Conservation (phyloP, 1,140 invertebrate species). For the Apocrypta bakeri region DNA sequence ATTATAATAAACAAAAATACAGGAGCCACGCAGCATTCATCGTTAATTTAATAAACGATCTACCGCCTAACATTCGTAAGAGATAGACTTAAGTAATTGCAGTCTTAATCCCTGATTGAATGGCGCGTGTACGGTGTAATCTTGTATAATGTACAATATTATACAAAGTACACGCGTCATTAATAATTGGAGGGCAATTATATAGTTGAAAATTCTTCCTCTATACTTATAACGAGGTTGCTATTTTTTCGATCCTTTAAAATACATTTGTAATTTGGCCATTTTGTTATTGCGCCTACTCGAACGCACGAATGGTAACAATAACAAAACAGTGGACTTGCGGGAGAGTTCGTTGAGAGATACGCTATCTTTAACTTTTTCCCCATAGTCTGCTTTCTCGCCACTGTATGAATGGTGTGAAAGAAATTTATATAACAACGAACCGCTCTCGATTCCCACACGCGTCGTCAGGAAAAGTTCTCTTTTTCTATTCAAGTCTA, state of each 20-base stretch:
- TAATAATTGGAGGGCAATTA: not conserved
- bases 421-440: conserved; percentile 52
- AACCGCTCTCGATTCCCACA: conserved; percentile 36
- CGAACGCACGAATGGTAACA: too few relatives aligned
- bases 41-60: not conserved
- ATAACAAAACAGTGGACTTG: not conserved
- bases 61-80: not conserved
- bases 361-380: conserved; percentile 31
- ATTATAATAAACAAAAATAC: not conserved
- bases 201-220: too few relatives aligned
- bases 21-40: not conserved
- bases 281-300: not conserved
- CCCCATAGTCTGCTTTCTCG: conserved; percentile 30
- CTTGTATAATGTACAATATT: too few relatives aligned
- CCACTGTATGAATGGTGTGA: conserved; percentile 45
- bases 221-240: not conserved
- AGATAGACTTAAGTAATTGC: too few relatives aligned
- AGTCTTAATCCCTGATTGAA: too few relatives aligned
- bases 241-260: not conserved
- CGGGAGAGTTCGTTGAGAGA: conserved; percentile 28
- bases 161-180: not conserved
- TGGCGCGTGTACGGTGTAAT: too few relatives aligned
- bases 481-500: conserved; percentile 4
- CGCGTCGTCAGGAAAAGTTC: conserved; percentile 27
- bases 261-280: too few relatives aligned